Evolutionary conservation across 2,888 invertebrate genomes (phyloP).

Genomic region (Caenorhabditis sp.): DNA sequence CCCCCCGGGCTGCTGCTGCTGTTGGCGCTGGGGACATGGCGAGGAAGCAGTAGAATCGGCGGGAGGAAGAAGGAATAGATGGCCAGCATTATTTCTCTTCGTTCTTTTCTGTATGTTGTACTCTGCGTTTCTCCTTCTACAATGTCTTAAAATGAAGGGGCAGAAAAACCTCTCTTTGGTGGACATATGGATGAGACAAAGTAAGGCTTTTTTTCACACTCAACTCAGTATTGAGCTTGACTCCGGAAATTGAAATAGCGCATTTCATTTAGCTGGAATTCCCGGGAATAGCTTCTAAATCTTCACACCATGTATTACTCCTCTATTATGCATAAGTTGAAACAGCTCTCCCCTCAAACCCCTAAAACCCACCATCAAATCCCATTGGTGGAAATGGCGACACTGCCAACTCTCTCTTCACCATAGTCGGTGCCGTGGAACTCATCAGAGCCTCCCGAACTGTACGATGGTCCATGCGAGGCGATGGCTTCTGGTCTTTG

Average conservation of each 20-base stretch:
- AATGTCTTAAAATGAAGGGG: not conserved
- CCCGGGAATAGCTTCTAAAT: no score
- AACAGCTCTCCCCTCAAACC: no score
- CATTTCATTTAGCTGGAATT: no score
- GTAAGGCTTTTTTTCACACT: no score
- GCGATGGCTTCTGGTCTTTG: not conserved
- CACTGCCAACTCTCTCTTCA: not conserved
- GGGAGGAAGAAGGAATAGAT: not conserved
- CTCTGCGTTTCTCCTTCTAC: slow-evolving; percentile 1
- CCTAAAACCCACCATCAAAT: slow-evolving; percentile 16
- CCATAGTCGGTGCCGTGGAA: slow-evolving; percentile 5
- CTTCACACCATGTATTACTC: no score
- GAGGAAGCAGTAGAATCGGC: not conserved
- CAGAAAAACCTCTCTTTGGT: not conserved
- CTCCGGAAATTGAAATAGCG: no score
- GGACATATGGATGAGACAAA: no score
- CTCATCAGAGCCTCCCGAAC: slow-evolving; percentile 29
- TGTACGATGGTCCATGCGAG: not conserved
- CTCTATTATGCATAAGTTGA: no score
- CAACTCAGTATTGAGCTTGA: no score
- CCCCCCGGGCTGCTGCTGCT: slow-evolving; percentile 14
- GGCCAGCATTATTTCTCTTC: slow-evolving; percentile 2
- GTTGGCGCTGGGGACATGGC: not conserved
- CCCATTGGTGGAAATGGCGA: slow-evolving; percentile 1
- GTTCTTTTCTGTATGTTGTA: not conserved